Base-by-base conservation (phyloP, 1,140 invertebrate species). In the Aphelinus atriplicis region DNA sequence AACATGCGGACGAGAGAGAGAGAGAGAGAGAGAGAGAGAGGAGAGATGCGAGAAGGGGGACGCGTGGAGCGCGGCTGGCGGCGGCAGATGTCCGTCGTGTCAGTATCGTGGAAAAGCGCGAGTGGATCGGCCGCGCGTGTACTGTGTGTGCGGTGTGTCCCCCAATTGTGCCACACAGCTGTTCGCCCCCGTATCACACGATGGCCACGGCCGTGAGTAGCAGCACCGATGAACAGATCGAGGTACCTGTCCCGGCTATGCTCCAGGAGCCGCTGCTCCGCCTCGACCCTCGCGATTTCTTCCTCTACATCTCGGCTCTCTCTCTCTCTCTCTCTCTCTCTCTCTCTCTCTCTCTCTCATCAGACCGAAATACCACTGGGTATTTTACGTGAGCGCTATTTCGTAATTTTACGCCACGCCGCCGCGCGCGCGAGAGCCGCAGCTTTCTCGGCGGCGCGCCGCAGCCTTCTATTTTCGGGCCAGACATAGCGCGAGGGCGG, bases 191-290 rank as follows among this genome's bases (percentile, higher is more conserved):
- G 26, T 66, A 53, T 53, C 3, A 53, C 83, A 81, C 82, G 70
- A 86, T 86, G 85, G 85, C 85, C 80, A 81, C 83, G 47, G 26
- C 26, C 26, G 26, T 26, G 26, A 26, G 26, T 26, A 84, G 79
- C 69, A 84, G 82, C 66, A 78, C 77, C 1, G 82, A 85, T 58
- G 84, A 85, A 75, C 26, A 26, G 26, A 80, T 86, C 51, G 84
- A 86, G 84, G 85, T 86, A 85, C 51, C 55, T 65, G 7, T 53
- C 6, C 7, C 9, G n/a, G 7, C 3, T 9, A 26, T 45, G 60
- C 26, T 61, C 43, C 7, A 5, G 61, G 10, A 60, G 42, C 6
- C n/a, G 42, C 3, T 43, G 61, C 5, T 70, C 50, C 48, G 48
- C 10, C 45, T 26, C 7, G 3, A 53, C 56, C 64, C 50, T 65